These are phyloP conservation scores for Phoeniculus purpureus DNA, from an alignment of 2,797 vertebrate species.

Conservation along the genomic window DNA sequence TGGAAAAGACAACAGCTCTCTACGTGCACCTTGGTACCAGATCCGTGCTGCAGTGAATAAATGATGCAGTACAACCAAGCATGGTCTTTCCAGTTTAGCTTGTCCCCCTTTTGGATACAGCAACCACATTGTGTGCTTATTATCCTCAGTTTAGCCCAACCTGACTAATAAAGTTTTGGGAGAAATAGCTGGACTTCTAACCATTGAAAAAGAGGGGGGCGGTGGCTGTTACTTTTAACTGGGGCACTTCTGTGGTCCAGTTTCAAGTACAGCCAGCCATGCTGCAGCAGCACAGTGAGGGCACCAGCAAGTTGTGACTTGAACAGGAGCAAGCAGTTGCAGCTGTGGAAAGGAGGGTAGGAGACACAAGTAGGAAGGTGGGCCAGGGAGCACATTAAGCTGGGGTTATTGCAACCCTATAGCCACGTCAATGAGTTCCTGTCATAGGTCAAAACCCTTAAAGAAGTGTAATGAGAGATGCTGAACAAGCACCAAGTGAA, in stretches of 20 bases:
- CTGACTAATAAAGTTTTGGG: not conserved
- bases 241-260: not conserved
- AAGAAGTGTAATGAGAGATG: not conserved
- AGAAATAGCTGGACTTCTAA: not conserved
- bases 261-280: not conserved
- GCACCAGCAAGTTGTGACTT: not conserved
- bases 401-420: not conserved
- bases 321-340: not conserved
- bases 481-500: not conserved
- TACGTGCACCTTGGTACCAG: not conserved
- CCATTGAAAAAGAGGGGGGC: not conserved
- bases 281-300: not conserved
- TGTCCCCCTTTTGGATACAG: not conserved
- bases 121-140: not conserved
- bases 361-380: too few species aligned
- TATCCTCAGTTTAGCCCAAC: not conserved
- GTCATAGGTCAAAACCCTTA: not conserved
- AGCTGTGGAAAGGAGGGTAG: not conserved
- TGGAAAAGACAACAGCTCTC: not conserved
- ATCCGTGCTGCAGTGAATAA: not conserved
- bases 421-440: not conserved
- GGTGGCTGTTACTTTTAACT: not conserved
- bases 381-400: not conserved
- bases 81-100: not conserved
- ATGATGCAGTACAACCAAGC: accelerated